Base-by-base conservation (phyloP, 2,888 invertebrate species). In the Platycnemis pennipes region DNA sequence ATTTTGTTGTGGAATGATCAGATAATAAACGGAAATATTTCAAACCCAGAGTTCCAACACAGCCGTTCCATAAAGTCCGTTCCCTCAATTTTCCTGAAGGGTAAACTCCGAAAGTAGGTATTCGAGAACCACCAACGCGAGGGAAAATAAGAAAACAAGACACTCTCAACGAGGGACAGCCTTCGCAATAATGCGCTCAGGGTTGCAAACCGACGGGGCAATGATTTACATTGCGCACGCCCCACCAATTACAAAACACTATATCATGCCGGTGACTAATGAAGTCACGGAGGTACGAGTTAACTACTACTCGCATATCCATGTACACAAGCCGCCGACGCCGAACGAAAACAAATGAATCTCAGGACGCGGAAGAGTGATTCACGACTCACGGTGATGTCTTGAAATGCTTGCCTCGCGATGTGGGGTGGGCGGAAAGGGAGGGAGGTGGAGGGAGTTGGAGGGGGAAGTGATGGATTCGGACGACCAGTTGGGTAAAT, bases 281-380 rank as follows among this genome's bases (percentile, higher is more conserved):
- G 77, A 31, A 37, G 77, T 77, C 77, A 77, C 31, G 77, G 26
- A 31, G 37, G 77, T 37, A 37, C 77, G 77, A 31, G 7, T 37
- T 37, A 37, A 37, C 77, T 37, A 37, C 77, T 63, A 37, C 63
- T 5, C 77, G 37, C 77, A 31, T 5, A 77, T 37, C 37, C 16
- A 77, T 37, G 77, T 31, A 37, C 77, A 26, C 31, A n/a, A 19
- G 77, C 31, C 63, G 63, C 63, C 63, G 49, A n/a, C 63, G 77
- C 77, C 77, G 77, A 77, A 77, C 77, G 77, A 77, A 77, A 77
- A 77, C 77, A 77, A 77, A 77, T 77, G 77, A 63, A 63, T 63
- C 63, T n/a, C 63, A 13, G 77, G 77, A 77, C 77, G 77, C 77
- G 77, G 77, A 77, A 77, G 77, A 77, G 77, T 77, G 77, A 77